Conservation (phyloP, 2,113 vertebrate species). For the Gila orcuttii region DNA sequence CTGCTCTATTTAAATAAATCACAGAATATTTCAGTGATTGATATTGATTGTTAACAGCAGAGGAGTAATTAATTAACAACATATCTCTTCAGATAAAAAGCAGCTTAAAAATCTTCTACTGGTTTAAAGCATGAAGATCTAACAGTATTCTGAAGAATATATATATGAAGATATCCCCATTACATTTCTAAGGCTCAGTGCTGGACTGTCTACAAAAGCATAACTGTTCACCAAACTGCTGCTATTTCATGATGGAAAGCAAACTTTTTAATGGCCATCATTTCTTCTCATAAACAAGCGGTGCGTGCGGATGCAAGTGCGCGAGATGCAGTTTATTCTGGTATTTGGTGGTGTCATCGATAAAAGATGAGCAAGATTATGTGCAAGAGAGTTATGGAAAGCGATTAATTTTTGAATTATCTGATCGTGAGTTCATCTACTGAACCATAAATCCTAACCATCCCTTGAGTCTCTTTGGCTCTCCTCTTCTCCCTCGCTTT, state of each 20-base stretch:
- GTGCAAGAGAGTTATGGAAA: slow-evolving; percentile 45
- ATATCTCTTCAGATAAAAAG: background rate
- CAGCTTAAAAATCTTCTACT: background rate
- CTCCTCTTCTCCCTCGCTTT: background rate
- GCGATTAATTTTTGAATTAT: slow-evolving; percentile 44
- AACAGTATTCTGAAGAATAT: background rate
- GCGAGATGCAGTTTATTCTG: slow-evolving; percentile 37
- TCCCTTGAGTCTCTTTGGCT: slow-evolving; percentile 30
- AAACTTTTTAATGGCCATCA: slow-evolving; percentile 25
- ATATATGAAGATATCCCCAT: background rate
- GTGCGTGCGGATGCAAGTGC: background rate
- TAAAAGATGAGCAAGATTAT: slow-evolving; percentile 48
- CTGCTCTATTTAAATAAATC: background rate
- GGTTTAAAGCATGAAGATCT: background rate
- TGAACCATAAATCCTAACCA: slow-evolving; percentile 38
- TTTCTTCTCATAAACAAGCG: slow-evolving; percentile 23
- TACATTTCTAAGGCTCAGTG: background rate
- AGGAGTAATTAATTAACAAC: background rate
- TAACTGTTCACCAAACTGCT: background rate
- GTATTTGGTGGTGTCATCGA: slow-evolving; percentile 39
- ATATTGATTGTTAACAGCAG: slow-evolving; percentile 6
- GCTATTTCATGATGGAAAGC: background rate
- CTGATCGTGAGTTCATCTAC: slow-evolving; percentile 34
- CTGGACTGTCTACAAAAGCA: background rate
- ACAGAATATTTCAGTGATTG: background rate